Conservation (phyloP, 2,113 vertebrate genomes). For the Cettia cetti region DNA sequence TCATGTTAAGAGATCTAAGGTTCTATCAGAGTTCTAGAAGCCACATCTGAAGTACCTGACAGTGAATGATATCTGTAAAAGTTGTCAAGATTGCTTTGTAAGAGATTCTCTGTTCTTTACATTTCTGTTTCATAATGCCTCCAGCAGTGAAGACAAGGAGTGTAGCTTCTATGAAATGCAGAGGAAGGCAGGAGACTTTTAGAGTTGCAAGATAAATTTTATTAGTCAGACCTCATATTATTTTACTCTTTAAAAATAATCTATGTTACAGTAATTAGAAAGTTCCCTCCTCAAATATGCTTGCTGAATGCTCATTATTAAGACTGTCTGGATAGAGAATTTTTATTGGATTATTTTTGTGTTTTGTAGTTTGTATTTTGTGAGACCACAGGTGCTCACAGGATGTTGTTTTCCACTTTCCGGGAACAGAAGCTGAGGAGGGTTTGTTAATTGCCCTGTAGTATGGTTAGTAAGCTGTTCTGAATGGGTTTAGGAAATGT, state of each 20-base stretch:
- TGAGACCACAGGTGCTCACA: neutral
- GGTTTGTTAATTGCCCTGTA: neutral
- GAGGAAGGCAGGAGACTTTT: neutral
- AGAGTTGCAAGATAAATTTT: slow-evolving; percentile 47
- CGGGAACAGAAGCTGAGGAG: neutral
- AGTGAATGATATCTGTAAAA: neutral
- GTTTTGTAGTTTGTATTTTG: neutral
- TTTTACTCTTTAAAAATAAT: slow-evolving; percentile 36
- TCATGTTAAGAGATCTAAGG: neutral
- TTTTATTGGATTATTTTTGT: neutral
- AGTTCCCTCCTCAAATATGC: neutral
- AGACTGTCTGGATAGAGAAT: neutral
- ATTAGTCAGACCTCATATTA: slow-evolving; percentile 34
- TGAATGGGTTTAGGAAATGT: neutral
- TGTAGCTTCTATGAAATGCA: neutral
- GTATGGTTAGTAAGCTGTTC: neutral
- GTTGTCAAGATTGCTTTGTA: neutral
- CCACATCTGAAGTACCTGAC: neutral
- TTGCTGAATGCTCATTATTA: neutral
- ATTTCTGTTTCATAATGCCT: neutral
- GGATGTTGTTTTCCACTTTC: neutral
- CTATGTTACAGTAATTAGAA: slow-evolving; percentile 8
- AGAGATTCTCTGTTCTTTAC: neutral
- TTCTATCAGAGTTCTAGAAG: neutral
- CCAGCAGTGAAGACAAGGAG: neutral